A percentile compares a stretch with the other conserved stretches of the same genome.
These are phyloP conservation scores for Centruroides sculpturatus DNA, from an alignment of 1,140 invertebrate genomes.

Conservation along the genomic window DNA sequence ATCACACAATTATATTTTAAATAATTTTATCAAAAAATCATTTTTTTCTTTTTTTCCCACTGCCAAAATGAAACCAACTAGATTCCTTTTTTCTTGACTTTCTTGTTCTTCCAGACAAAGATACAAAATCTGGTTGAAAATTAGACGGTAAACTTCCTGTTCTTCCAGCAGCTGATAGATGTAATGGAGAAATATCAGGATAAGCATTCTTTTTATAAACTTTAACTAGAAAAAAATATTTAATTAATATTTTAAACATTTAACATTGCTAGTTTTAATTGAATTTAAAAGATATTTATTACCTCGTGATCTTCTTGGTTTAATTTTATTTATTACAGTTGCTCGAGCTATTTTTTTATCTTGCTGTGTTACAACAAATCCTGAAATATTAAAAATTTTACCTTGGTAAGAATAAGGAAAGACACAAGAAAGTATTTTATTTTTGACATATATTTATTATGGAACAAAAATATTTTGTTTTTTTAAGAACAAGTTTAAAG, in stretches of 20 bases:
- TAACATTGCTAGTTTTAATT: no score
- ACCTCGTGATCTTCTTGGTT: constrained; percentile 16
- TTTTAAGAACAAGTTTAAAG: no score
- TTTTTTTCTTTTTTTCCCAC: constrained; percentile 18
- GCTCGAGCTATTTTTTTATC: constrained; percentile 16
- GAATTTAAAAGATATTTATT: neutral
- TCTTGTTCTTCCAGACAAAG: constrained; percentile 6
- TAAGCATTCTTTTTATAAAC: no score
- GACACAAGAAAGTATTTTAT: no score
- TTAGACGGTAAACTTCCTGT: constrained; percentile 20
- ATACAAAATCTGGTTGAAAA: constrained; percentile 12
- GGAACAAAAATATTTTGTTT: no score
- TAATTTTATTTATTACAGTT: constrained; percentile 16
- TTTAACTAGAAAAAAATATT: no score
- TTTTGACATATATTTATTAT: no score
- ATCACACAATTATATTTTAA: no score
- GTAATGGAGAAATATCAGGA: no score
- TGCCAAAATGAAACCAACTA: constrained; percentile 21
- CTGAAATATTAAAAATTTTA: neutral
- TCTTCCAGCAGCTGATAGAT: neutral
- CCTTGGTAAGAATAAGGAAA: no score
- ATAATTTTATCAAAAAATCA: neutral
- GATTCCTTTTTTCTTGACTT: constrained; percentile 16
- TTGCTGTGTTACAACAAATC: constrained; percentile 18
- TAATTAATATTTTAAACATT: no score